phyloP scores from a whole-genome alignment of 2,797 vertebrate species.

The Rhinatrema bivittatum region DNA sequence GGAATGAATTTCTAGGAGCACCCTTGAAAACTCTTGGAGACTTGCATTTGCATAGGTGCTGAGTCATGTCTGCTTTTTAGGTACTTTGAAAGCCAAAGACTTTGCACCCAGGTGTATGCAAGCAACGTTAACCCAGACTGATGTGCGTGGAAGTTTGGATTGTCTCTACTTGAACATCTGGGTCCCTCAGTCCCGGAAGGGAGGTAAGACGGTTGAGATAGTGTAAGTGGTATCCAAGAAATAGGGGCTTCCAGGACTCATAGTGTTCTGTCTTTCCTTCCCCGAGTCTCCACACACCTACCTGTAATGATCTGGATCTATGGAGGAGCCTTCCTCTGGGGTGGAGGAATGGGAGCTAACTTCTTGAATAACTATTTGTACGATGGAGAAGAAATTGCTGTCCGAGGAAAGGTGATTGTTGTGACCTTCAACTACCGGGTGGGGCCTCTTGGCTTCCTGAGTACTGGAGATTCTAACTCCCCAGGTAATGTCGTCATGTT shows the following conservation, averaged over 20 bases:
- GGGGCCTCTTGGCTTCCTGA: constrained; percentile 86
- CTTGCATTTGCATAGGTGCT: no score
- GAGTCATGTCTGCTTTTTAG: constrained; percentile 51
- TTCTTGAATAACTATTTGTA: constrained; percentile 80
- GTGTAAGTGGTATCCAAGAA: no score
- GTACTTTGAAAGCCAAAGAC: constrained; percentile 56
- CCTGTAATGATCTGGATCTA: constrained; percentile 90
- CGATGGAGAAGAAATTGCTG: constrained; percentile 73
- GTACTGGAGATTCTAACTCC: constrained; percentile 70
- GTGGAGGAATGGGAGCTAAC: constrained; percentile 69
- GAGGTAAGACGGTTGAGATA: constrained; percentile 36
- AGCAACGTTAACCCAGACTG: constrained; percentile 50
- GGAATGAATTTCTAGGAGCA: no score
- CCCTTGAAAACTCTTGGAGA: no score
- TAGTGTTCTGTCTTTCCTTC: neutral
- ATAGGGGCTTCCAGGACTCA: no score
- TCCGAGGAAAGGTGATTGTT: constrained; percentile 82
- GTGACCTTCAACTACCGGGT: constrained; percentile 84
- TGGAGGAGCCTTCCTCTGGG: constrained; percentile 73
- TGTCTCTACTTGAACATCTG: constrained; percentile 94
- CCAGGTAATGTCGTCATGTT: no score
- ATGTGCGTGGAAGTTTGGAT: constrained; percentile 65
- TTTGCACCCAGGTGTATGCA: constrained; percentile 71
- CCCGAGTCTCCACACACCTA: constrained; percentile 70
- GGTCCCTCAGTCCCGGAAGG: constrained; percentile 67